Conservation (phyloP, 2,888 invertebrate species). For the Ephialtes manifestator region DNA sequence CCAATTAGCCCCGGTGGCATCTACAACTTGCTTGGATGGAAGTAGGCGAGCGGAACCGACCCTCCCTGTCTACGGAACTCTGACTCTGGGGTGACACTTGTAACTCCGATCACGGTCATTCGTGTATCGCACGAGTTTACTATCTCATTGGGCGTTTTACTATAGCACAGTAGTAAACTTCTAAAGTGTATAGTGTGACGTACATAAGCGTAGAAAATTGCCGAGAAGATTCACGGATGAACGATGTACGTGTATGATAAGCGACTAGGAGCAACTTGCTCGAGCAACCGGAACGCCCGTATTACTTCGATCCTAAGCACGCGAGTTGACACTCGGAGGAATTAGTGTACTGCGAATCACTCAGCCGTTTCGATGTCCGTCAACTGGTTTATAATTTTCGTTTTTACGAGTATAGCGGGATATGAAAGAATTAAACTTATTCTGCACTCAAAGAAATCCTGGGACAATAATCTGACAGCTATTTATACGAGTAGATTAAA, state of each 20-base stretch:
- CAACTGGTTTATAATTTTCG: conserved; percentile 52
- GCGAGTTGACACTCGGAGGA: conserved; percentile 27
- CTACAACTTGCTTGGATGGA: background rate
- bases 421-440: background rate
- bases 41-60: conserved; percentile 40
- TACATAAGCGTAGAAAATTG: conserved; percentile 36
- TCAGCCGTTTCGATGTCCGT: conserved; percentile 53
- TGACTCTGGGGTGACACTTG: conserved; percentile 50
- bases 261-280: conserved; percentile 46
- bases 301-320: conserved; percentile 32
- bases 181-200: conserved; percentile 15
- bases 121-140: conserved; percentile 42
- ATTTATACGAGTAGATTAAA: too few species aligned
- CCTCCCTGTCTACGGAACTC: conserved; percentile 12
- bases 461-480: too few species aligned
- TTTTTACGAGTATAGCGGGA: conserved; percentile 35
- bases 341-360: conserved; percentile 17
- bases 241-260: conserved; percentile 50
- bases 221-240: conserved; percentile 53
- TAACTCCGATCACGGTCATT: conserved; percentile 59
- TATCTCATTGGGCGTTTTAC: conserved; percentile 40
- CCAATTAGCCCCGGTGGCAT: background rate
- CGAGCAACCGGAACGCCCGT: conserved; percentile 53
- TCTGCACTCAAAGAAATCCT: background rate
- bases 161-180: conserved; percentile 22